phyloP scores from a whole-genome alignment of 2,113 vertebrate species.

The Thalassoma bifasciatum region DNA sequence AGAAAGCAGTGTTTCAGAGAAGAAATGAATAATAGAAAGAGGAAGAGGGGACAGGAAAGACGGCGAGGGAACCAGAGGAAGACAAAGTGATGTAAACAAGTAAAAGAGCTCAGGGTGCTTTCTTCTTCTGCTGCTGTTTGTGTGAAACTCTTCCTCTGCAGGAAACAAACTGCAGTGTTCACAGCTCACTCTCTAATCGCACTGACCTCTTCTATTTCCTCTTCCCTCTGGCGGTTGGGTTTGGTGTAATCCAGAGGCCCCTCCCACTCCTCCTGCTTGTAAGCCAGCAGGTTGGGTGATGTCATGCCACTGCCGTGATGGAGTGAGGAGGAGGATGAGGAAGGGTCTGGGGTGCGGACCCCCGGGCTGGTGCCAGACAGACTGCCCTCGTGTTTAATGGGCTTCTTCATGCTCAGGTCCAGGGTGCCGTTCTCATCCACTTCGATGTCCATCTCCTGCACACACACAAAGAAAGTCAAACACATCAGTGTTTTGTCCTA shows the following conservation, averaged over 20 bases:
- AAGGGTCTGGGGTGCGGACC: constrained; percentile 88
- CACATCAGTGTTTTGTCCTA: too few species aligned
- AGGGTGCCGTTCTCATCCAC: constrained; percentile 98
- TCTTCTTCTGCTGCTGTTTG: constrained; percentile 61
- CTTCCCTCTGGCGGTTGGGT: constrained; percentile 93
- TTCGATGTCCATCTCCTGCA: constrained; percentile 92
- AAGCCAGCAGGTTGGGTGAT: constrained; percentile 89
- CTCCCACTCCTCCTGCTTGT: constrained; percentile 97
- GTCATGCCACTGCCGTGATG: constrained; percentile 91
- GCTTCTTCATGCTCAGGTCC: constrained; percentile 98
- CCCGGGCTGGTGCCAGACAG: constrained; percentile 90
- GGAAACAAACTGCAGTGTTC: constrained; percentile 19
- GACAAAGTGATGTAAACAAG: constrained; percentile 68
- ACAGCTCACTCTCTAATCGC: background rate
- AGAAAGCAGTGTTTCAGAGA: constrained; percentile 60
- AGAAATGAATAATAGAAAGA: constrained; percentile 68
- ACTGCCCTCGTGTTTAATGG: constrained; percentile 89
- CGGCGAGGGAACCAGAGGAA: constrained; percentile 39
- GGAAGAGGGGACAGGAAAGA: constrained; percentile 60
- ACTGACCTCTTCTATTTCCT: constrained; percentile 94
- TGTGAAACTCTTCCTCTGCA: constrained; percentile 54
- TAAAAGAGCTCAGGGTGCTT: constrained; percentile 43
- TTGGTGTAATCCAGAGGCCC: constrained; percentile 98
- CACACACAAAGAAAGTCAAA: constrained; percentile 5
- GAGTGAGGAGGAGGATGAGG: constrained; percentile 83